A percentile compares a stretch with the other conserved stretches of the same genome.
phyloP scores from a whole-genome alignment of 2,888 invertebrate genomes.

The Apantesis nais region DNA sequence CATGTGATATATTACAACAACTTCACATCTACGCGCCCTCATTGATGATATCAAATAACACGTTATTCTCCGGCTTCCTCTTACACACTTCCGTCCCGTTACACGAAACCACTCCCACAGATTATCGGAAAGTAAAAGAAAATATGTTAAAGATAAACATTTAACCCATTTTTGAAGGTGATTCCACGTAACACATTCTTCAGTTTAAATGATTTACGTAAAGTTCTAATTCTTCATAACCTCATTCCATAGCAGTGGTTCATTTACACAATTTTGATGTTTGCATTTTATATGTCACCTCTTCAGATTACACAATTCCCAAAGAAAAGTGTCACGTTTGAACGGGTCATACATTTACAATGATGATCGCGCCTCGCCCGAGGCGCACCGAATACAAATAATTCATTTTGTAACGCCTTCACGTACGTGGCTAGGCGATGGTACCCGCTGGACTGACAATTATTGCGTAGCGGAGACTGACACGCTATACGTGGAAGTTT shows the following conservation, averaged over 20 bases:
- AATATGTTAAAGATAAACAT: neutral
- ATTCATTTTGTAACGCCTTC: constrained; percentile 60
- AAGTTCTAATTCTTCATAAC: neutral
- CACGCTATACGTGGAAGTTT: constrained; percentile 15
- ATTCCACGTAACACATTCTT: neutral
- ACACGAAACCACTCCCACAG: neutral
- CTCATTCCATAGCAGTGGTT: neutral
- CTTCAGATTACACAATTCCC: constrained; percentile 11
- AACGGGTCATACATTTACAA: constrained; percentile 50
- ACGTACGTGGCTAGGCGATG: constrained; percentile 58
- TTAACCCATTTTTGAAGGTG: neutral
- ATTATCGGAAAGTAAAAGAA: neutral
- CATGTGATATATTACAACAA: too few relatives aligned
- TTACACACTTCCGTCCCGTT: neutral
- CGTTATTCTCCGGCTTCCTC: neutral
- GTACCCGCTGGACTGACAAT: constrained; percentile 40
- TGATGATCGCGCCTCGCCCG: constrained; percentile 54
- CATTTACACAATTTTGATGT: neutral
- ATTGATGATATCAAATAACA: too few relatives aligned
- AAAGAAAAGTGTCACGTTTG: constrained; percentile 51
- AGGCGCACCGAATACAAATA: constrained; percentile 64
- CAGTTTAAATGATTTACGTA: neutral
- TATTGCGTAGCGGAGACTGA: constrained; percentile 24
- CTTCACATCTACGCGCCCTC: too few relatives aligned
- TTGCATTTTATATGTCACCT: constrained; percentile 1